Percentiles rank a stretch among this genome's conserved stretches.
These are phyloP conservation scores for Tanypteryx hageni DNA, from an alignment of 2,888 invertebrate genomes.

Conservation along the genomic window DNA sequence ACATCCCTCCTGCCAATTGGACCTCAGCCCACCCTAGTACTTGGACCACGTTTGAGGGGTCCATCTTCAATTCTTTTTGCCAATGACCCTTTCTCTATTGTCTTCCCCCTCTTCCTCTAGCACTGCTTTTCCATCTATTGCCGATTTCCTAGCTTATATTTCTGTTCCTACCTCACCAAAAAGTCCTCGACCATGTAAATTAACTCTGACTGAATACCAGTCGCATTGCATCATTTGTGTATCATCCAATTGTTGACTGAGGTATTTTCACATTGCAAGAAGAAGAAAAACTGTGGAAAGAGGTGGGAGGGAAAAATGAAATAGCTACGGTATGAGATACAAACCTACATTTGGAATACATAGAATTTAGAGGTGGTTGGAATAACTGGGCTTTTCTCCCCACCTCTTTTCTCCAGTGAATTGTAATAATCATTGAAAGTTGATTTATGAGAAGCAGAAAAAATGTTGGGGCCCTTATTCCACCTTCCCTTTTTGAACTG, in stretches of 20 bases:
- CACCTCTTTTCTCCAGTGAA: conserved; percentile 60
- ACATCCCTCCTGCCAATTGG: conserved; percentile 63
- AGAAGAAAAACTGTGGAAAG: conserved; percentile 56
- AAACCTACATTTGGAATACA: conserved; percentile 26
- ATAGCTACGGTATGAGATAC: conserved; percentile 38
- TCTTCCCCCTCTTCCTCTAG: conserved; percentile 62
- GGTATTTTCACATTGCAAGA: conserved; percentile 62
- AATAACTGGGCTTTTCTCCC: conserved; percentile 44
- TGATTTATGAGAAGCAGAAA: conserved; percentile 58
- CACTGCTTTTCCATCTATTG: conserved; percentile 59
- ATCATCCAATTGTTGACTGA: conserved; percentile 62
- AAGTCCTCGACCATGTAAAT: conserved; percentile 62
- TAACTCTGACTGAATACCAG: conserved; percentile 59
- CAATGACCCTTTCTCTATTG: conserved; percentile 64
- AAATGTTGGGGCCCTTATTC: conserved; percentile 58
- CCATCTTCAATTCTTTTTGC: conserved; percentile 64
- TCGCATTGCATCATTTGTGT: conserved; percentile 63
- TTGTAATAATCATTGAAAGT: conserved; percentile 49
- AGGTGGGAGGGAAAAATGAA: conserved; percentile 62
- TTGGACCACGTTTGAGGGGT: conserved; percentile 64
- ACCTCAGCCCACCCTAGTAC: conserved; percentile 63
- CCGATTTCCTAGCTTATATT: conserved; percentile 58
- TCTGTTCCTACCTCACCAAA: conserved; percentile 64
- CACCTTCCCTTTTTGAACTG: conserved; percentile 62
- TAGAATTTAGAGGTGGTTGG: conserved; percentile 52